Percentiles rank a stretch among this genome's conserved stretches.
Conservation (phyloP, 2,113 vertebrate species). For the Heteronetta atricapilla region DNA sequence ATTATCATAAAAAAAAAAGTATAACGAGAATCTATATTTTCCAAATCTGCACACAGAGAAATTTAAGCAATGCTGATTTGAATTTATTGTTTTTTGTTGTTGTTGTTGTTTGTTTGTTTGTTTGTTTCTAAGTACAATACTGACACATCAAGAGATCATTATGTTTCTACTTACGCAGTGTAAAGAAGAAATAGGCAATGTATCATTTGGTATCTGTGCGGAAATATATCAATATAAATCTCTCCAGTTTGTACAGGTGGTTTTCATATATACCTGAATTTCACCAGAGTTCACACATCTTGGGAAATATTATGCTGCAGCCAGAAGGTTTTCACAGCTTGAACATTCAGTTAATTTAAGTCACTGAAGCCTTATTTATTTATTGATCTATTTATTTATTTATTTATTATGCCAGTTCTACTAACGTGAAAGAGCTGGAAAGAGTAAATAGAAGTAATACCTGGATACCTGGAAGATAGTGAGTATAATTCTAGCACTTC, state of each 20-base stretch:
- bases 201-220: neutral
- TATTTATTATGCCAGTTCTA: neutral
- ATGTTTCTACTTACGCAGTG: neutral
- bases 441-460: neutral
- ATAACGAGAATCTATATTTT: neutral
- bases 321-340: neutral
- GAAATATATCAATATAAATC: neutral
- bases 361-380: neutral
- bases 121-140: neutral
- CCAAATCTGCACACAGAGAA: neutral
- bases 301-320: neutral
- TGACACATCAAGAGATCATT: neutral
- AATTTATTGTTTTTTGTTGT: neutral
- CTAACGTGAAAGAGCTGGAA: neutral
- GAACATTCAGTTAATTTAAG: neutral
- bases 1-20: neutral
- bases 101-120: neutral
- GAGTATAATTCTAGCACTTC: neutral
- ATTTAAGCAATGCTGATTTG: neutral
- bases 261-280: neutral
- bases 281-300: neutral
- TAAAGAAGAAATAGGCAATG: neutral
- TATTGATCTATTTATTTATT: neutral
- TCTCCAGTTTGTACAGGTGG: neutral
- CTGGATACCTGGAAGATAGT: neutral